Base-by-base conservation (phyloP, 92 coral and sea anemone species). In the Epizoanthus ramosus region DNA sequence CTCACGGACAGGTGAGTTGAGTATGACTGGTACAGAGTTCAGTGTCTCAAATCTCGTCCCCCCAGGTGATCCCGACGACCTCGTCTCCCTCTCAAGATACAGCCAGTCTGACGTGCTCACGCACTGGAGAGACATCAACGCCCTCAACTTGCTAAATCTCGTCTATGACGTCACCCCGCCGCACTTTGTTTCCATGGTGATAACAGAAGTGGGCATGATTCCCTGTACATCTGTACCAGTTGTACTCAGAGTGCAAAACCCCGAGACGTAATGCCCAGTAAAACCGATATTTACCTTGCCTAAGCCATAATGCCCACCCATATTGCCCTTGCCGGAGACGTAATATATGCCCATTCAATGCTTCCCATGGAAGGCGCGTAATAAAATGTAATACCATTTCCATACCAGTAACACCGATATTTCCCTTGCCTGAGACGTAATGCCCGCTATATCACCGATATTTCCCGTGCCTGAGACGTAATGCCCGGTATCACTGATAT, bases 171-270 rank as follows among this genome's bases (percentile, higher is more conserved):
- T 96, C 80, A 96, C 99, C 8, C 99, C 99, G 12, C 92, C 99
- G 50, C 92, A 96, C 83, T 95, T 95, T 53, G 89, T 96, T 70
- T 94, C 99, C 90, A 93, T 96, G 98, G 98, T 93, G 84, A 90
- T 93, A 73, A 96, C 99, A 6, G 99, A 96, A 92, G 98, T 96
- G n/a, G 99, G 99, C 25, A 94, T 94, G 99, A 92, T 96, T 33
- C 99, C 99, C 37, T 96, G 99, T 61, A 96, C 99, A 1, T 96
- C 99, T 54, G 99, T 96, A 16, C 99, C 99, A 14, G 99, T 96
- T n/a, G 98, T 96, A 41, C 70, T 96, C 28, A 83, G 99, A 31
- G 99, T 96, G 16, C 98, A 96, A 84, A 96, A 92, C 76, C 98
- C 95, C n/a, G 99, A 96, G 81, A 89, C 84, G 68, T 88, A 67